Evolutionary conservation across 2,113 vertebrate species (phyloP).

Genomic region (Callocephalon fimbriatum): DNA sequence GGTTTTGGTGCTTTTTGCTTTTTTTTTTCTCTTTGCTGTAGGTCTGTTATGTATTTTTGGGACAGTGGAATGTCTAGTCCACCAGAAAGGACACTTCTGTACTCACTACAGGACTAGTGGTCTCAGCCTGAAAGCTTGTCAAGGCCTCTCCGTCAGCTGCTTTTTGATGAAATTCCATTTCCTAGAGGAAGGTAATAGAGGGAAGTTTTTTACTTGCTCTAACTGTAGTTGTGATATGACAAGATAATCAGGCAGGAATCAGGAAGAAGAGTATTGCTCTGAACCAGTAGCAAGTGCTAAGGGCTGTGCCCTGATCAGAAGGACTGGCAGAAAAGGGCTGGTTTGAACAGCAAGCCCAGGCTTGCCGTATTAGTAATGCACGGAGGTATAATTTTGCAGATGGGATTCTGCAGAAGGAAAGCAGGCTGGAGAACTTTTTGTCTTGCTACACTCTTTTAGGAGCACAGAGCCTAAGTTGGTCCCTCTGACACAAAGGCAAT

Average conservation of each 20-base stretch:
- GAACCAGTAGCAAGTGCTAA: background rate
- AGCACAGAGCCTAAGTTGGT: background rate
- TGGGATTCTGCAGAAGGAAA: background rate
- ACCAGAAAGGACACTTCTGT: background rate
- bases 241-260: background rate
- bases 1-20: rapidly evolving
- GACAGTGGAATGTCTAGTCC: background rate
- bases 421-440: background rate
- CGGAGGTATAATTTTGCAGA: background rate
- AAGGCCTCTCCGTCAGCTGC: rapidly evolving
- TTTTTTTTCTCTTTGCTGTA: background rate
- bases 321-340: background rate
- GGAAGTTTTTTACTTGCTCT: background rate
- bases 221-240: background rate
- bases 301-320: background rate
- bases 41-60: background rate
- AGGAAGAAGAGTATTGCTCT: background rate
- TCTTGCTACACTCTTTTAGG: background rate
- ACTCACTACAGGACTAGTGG: background rate
- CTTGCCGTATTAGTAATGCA: background rate
- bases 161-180: background rate
- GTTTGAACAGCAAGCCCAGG: background rate
- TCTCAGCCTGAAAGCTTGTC: background rate
- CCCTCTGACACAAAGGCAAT: background rate
- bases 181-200: background rate